phyloP scores from a whole-genome alignment of 2,797 vertebrate genomes.

The Intellagama lesueurii region DNA sequence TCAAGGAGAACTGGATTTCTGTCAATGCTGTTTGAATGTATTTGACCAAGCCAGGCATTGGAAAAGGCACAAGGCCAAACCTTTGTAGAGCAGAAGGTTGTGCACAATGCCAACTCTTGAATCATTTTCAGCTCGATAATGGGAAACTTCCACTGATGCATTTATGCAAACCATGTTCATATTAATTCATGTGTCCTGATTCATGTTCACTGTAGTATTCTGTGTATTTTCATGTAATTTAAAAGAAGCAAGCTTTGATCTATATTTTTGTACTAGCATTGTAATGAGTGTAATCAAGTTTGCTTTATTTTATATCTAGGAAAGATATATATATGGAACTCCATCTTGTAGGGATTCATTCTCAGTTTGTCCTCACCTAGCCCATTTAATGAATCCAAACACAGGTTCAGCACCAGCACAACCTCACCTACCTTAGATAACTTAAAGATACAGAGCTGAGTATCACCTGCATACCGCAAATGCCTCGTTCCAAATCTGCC shows the following conservation, averaged over 20 bases:
- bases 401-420: too few relatives aligned
- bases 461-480: neutral
- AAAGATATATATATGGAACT: neutral
- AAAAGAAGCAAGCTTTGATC: neutral
- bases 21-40: neutral
- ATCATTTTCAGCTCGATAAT: slow-evolving; percentile 1
- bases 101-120: slow-evolving; percentile 1
- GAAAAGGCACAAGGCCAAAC: neutral
- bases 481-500: neutral
- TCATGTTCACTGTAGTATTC: neutral
- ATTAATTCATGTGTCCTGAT: neutral
- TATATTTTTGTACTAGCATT: slow-evolving; percentile 1
- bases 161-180: neutral
- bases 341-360: neutral
- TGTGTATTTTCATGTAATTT: neutral
- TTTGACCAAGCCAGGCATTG: neutral
- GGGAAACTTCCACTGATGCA: slow-evolving; percentile 27
- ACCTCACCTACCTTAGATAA: neutral
- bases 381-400: too few relatives aligned
- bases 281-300: neutral
- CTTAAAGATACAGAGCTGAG: neutral
- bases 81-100: neutral
- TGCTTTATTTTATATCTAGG: neutral
- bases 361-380: neutral
- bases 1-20: neutral